Evolutionary conservation across 2,888 invertebrate genomes (phyloP), one percentile per base, ranked within the genome.

Genomic region (Pandemis heparana): DNA sequence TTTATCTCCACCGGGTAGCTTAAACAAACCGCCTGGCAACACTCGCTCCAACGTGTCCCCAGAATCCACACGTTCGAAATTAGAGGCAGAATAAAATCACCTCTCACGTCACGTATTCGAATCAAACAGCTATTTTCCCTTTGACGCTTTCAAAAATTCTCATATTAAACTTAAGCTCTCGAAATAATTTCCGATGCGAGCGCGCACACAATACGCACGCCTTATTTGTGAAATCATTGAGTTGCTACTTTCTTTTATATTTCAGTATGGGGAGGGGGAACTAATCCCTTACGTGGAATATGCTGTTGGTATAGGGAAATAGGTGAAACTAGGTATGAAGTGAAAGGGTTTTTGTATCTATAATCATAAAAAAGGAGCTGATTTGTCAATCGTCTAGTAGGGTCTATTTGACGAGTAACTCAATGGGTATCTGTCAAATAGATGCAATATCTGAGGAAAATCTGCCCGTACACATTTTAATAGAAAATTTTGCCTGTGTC

Each of bases 211-310:
- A 80, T 77, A 78, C 74, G 77, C 79, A 79, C 78, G 77, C 77
- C 76, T 81, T 81, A 81, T 82, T 81, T 82, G 82, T 82, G 78
- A 79, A 77, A 77, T 77, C 78, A 81, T 78, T 81, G 78, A 78
- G 80, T 77, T 79, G 78, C 75, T 80, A 77, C 80, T 81, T 76
- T 77, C 79, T 79, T 75, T 75, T 67, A 75, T 66, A 70, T 62
- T 73, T 59, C 43, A 62, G 72, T 16, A 59, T 12, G 6, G 18
- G 64, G 32, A 14, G 39, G 48, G 59, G 63, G 59, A 64, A 73
- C 62, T 75, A 73, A 75, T 75, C 68, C 73, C 7, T 46, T 56
- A 48, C 41, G 67, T 62, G 61, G 61, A 62, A 53, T 39, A 41
- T 1, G 53, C n/a, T 23, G 48, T 63, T 16, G n/a, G n/a, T 16